Conservation (phyloP, 2,888 invertebrate species). For the Pheosia gnoma region DNA sequence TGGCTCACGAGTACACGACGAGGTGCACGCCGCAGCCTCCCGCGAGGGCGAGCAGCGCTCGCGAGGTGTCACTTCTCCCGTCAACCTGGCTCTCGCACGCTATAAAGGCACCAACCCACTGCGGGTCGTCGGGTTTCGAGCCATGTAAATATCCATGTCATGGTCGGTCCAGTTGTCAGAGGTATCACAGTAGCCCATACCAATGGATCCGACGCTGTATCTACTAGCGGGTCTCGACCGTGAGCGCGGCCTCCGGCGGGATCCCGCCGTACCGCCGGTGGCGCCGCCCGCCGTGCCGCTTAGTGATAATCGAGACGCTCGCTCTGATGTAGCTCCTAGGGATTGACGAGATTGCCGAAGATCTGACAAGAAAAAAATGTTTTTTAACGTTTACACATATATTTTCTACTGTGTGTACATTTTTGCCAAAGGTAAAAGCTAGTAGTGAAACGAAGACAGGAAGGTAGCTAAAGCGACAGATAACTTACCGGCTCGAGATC, state of each 20-base stretch:
- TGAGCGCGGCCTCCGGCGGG: constrained; percentile 90
- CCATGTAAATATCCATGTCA: constrained; percentile 98
- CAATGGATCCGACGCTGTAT: constrained; percentile 91
- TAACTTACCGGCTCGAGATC: constrained; percentile 76
- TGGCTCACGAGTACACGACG: constrained; percentile 56
- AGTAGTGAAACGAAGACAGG: constrained; percentile 23
- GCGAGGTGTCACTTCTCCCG: constrained; percentile 48
- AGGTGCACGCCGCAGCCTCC: constrained; percentile 49
- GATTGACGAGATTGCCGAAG: constrained; percentile 94
- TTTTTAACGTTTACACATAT: not conserved
- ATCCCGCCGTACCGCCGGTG: constrained; percentile 85
- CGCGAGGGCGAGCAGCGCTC: constrained; percentile 52
- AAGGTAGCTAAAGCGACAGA: constrained; percentile 4
- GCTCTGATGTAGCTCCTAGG: constrained; percentile 91
- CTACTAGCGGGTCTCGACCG: constrained; percentile 92
- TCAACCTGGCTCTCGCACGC: constrained; percentile 62
- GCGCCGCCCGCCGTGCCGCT: constrained; percentile 87
- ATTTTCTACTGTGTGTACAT: constrained; percentile 4
- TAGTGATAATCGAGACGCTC: constrained; percentile 90
- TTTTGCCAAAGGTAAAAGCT: constrained; percentile 20
- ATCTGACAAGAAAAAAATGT: constrained; percentile 80
- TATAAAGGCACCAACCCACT: constrained; percentile 93
- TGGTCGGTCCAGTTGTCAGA: constrained; percentile 97
- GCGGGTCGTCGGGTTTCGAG: constrained; percentile 94
- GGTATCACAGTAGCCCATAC: constrained; percentile 94